A percentile compares a stretch with the other conserved stretches of the same genome.
Evolutionary conservation across 2,113 vertebrate genomes (phyloP).

Genomic region (Carassius carassius): DNA sequence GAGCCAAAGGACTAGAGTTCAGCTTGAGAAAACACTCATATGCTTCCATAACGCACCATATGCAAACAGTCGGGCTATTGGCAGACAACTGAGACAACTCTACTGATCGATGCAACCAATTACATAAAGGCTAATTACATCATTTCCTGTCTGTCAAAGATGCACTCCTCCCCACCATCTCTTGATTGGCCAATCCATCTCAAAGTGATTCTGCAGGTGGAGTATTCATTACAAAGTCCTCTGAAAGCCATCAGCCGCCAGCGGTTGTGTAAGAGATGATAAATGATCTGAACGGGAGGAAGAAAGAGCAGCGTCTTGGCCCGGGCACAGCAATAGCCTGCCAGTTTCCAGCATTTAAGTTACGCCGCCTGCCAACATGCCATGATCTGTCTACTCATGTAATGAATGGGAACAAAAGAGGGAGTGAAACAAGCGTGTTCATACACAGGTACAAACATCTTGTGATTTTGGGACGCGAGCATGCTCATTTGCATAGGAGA

Average conservation of each 20-base stretch:
- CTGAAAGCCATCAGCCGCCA: slow-evolving; percentile 57
- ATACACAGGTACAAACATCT: slow-evolving; percentile 23
- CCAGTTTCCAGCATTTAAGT: slow-evolving; percentile 55
- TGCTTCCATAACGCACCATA: slow-evolving; percentile 1
- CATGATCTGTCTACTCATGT: slow-evolving; percentile 42
- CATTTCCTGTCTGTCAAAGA: slow-evolving; percentile 33
- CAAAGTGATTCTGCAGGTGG: slow-evolving; percentile 56
- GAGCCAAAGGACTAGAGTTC: not conserved
- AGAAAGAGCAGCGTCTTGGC: slow-evolving; percentile 54
- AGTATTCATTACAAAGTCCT: slow-evolving; percentile 60
- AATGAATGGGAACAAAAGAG: slow-evolving; percentile 38
- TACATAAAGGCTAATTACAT: slow-evolving; percentile 45
- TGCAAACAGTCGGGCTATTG: not conserved
- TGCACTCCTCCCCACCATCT: not conserved
- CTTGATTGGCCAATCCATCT: slow-evolving; percentile 46
- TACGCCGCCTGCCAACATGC: slow-evolving; percentile 45
- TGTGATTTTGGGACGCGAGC: not conserved
- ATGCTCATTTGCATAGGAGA: not conserved
- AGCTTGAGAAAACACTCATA: slow-evolving; percentile 8
- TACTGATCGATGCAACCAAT: slow-evolving; percentile 42
- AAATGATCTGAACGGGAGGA: slow-evolving; percentile 53
- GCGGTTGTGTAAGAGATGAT: slow-evolving; percentile 59
- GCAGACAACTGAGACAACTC: slow-evolving; percentile 34
- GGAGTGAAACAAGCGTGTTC: not conserved
- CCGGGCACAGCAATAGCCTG: slow-evolving; percentile 52